Evolutionary conservation across 1,140 invertebrate genomes (phyloP).

Genomic region (Contarinia nasturtii): DNA sequence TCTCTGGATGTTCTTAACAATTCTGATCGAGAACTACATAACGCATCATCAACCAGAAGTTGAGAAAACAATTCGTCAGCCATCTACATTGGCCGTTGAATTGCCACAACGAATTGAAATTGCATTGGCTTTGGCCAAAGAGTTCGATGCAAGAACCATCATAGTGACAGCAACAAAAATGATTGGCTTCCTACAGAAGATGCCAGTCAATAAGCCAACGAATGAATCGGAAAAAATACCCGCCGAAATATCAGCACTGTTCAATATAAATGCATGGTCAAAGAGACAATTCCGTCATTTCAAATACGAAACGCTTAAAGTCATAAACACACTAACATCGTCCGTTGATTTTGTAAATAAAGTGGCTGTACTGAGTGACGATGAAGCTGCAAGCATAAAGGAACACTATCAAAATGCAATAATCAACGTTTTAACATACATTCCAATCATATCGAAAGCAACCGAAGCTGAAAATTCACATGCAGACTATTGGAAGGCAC

Average conservation of each 20-base stretch:
- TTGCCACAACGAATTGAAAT: conserved; percentile 42
- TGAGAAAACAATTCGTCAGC: conserved; percentile 19
- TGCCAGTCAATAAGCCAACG: conserved; percentile 37
- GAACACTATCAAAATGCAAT: conserved; percentile 43
- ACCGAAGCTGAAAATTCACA: conserved; percentile 25
- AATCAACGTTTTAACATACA: conserved; percentile 41
- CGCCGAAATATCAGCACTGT: background rate
- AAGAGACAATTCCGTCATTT: background rate
- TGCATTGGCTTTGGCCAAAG: conserved; percentile 37
- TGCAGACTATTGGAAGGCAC: conserved; percentile 60
- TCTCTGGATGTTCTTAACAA: conserved; percentile 55
- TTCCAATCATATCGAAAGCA: conserved; percentile 36
- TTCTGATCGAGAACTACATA: conserved; percentile 49
- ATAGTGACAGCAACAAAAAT: conserved; percentile 45
- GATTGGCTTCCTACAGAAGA: conserved; percentile 37
- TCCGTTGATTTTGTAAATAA: conserved; percentile 16
- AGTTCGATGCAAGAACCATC: conserved; percentile 40
- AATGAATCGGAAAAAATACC: conserved; percentile 5
- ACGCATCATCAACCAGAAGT: too few relatives aligned
- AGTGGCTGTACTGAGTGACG: conserved; percentile 27
- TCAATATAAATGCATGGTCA: background rate
- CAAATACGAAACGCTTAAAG: background rate
- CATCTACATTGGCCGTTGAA: conserved; percentile 8
- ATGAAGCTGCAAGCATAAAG: conserved; percentile 29
- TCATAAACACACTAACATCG: background rate